Conservation (phyloP, 2,888 invertebrate species). For the Pollenia labialis region DNA sequence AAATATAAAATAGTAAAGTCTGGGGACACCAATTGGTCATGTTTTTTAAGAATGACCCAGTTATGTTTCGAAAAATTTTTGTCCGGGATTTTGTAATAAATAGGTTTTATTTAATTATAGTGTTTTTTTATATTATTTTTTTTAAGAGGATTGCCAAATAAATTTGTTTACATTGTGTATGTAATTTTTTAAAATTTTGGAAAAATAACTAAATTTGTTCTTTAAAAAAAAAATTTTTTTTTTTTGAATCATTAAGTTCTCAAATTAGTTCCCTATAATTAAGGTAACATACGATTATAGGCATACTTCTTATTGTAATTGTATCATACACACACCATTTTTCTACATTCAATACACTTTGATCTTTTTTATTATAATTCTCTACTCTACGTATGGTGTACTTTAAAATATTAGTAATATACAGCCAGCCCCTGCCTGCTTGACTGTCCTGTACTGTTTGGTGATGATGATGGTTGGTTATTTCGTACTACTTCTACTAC, state of each 20-base stretch:
- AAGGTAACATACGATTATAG: not conserved
- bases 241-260: not conserved
- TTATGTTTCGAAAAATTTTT: no score
- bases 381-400: conserved; percentile 33
- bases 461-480: conserved; percentile 53
- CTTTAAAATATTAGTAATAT: conserved; percentile 28
- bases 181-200: no score
- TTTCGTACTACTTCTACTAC: conserved; percentile 30
- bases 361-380: conserved; percentile 42
- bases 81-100: no score
- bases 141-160: no score
- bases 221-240: not conserved
- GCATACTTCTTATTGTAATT: conserved; percentile 51
- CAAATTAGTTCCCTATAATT: not conserved
- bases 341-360: conserved; percentile 22
- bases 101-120: no score
- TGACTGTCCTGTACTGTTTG: conserved; percentile 38
- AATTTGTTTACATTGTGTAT: no score
- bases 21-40: no score
- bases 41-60: no score
- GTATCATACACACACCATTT: conserved; percentile 38
- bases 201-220: no score
- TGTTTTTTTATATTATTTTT: no score
- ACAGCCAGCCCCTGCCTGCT: conserved; percentile 37
- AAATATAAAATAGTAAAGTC: no score